Evolutionary conservation across 2,888 invertebrate genomes (phyloP), one percentile per base, ranked within the genome.

Genomic region (Andrena flavipes): DNA sequence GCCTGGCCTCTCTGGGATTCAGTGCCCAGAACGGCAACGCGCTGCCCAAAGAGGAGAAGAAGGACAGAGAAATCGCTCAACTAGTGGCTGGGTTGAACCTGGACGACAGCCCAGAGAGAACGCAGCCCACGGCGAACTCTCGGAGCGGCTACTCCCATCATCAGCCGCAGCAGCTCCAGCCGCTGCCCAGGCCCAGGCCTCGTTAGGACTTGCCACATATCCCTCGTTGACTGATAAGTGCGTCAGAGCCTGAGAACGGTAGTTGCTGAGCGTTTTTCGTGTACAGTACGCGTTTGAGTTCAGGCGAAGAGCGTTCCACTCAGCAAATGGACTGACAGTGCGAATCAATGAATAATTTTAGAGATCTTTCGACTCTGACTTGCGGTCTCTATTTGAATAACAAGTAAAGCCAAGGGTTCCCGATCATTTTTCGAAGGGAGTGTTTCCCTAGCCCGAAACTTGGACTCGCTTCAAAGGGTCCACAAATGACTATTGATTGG

Each of bases 21-120:
- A 97, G 97, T 89, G 97, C 97, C 86, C 97, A 97, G 51, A 92
- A 92, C 30, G 97, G 97, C 20, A 94, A 93, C 81, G 90, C 89
- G 20, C 88, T 94, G 86, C 92, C 94, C 67, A 92, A 94, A 84
- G 90, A 94, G 80, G 91, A 94, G 83, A 98, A 98, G 93, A 98
- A 98, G 93, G 98, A 98, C 94, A 95, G 98, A 2, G 98, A 98
- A 95, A 98, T 98, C 88, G 97, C 98, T 94, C 98, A 98, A 94
- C 96, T 98, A 96, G 97, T 98, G 84, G 97, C 98, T n/a, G 98
- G 98, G 26, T 94, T 98, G 89, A 98, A 97, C 91, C 95, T 98
- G 71, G 97, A 97, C 0, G 97, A 97, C 81, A 96, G 97, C 86
- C 94, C 96, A 85, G 97, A 97, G 92, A 94, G 96, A 64, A 95